A percentile compares a stretch with the other conserved stretches of the same genome.
Conservation (phyloP, 2,797 vertebrate species). For the Macroramphosus scolopax region DNA sequence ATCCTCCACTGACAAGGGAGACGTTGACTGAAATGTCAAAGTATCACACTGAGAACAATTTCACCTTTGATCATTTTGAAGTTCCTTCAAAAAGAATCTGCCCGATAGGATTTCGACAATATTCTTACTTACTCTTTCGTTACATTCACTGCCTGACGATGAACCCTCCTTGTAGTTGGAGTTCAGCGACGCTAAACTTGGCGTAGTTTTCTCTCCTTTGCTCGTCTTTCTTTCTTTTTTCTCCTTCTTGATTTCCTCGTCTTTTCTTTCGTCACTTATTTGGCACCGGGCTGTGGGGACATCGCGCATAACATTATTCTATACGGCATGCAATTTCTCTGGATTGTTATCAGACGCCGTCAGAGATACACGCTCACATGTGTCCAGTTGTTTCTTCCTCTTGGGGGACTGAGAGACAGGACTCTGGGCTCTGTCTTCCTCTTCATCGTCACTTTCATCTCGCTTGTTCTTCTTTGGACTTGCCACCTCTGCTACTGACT, state of each 20-base stretch:
- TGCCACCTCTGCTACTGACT: slow-evolving; percentile 38
- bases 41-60: neutral
- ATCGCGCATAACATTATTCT: no score
- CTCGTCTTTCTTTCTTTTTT: slow-evolving; percentile 43
- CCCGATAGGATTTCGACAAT: no score
- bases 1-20: slow-evolving; percentile 74
- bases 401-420: slow-evolving; percentile 44
- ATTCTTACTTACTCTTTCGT: slow-evolving; percentile 72
- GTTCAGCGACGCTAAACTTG: slow-evolving; percentile 71
- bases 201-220: slow-evolving; percentile 53
- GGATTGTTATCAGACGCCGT: neutral
- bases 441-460: slow-evolving; percentile 51
- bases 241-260: slow-evolving; percentile 54
- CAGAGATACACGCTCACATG: slow-evolving; percentile 62
- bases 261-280: slow-evolving; percentile 74
- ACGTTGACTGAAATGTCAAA: slow-evolving; percentile 45
- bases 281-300: slow-evolving; percentile 67
- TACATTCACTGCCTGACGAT: slow-evolving; percentile 63
- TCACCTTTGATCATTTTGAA: neutral
- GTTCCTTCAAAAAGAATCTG: no score
- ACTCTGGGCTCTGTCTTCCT: slow-evolving; percentile 38
- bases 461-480: slow-evolving; percentile 38
- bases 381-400: slow-evolving; percentile 65
- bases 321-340: no score
- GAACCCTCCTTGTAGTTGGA: slow-evolving; percentile 73